phyloP scores from a whole-genome alignment of 2,888 invertebrate genomes.

The Resseliella maxima region DNA sequence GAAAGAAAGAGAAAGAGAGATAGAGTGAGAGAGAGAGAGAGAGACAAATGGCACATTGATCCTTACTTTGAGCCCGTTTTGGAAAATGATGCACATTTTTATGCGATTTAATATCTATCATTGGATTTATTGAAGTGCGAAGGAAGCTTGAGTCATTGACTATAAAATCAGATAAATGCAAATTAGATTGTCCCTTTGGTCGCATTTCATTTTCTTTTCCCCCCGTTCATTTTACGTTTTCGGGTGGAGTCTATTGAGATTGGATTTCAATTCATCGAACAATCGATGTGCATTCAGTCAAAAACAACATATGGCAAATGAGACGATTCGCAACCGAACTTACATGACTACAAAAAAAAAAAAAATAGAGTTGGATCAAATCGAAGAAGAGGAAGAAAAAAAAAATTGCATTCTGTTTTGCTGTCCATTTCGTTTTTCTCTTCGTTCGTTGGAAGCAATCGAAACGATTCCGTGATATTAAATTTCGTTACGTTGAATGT shows the following conservation, averaged over 20 bases:
- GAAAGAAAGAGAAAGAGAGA: neutral
- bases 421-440: neutral
- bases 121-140: conserved; percentile 55
- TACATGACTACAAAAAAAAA: neutral
- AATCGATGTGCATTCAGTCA: conserved; percentile 37
- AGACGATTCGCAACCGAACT: conserved; percentile 38
- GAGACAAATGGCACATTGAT: no score
- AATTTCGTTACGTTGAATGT: neutral
- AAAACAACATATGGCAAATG: conserved; percentile 55
- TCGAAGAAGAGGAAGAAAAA: neutral
- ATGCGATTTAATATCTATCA: conserved; percentile 45
- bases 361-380: neutral
- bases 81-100: neutral
- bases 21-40: no score
- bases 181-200: neutral
- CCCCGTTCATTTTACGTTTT: no score
- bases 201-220: no score
- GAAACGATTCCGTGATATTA: neutral
- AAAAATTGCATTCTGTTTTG: conserved; percentile 8
- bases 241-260: conserved; percentile 33
- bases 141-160: conserved; percentile 51
- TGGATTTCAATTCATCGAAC: conserved; percentile 51
- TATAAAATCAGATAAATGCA: conserved; percentile 46
- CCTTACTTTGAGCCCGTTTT: no score
- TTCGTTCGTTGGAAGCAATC: neutral